A percentile compares a stretch with the other conserved stretches of the same genome.
phyloP scores from a whole-genome alignment of 2,797 vertebrate species.

The Sparidentex hasta region DNA sequence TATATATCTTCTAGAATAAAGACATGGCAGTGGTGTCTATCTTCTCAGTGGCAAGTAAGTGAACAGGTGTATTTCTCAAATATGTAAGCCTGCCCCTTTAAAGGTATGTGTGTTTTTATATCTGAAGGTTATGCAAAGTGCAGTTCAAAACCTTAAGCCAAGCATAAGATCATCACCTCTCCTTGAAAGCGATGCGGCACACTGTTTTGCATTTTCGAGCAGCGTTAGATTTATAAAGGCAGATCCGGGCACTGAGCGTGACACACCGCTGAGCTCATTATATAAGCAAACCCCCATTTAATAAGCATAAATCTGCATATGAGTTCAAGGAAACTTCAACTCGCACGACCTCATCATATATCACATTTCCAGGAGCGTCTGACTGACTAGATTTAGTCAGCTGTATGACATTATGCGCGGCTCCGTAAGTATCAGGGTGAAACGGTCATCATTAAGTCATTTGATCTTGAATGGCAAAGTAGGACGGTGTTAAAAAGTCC shows the following conservation, averaged over 20 bases:
- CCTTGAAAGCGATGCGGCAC: conserved; percentile 28
- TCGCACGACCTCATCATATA: conserved; percentile 57
- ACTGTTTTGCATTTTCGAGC: conserved; percentile 36
- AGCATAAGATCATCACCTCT: conserved; percentile 48
- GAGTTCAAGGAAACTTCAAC: conserved; percentile 32
- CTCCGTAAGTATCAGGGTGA: conserved; percentile 28
- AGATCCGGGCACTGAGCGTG: conserved; percentile 57
- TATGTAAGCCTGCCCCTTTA: neutral
- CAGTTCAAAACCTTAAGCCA: neutral
- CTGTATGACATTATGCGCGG: conserved; percentile 33
- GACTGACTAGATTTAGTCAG: conserved; percentile 34
- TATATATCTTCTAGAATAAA: neutral
- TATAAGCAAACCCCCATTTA: conserved; percentile 42
- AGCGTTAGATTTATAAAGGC: conserved; percentile 57
- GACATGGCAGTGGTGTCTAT: neutral
- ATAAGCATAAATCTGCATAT: conserved; percentile 76
- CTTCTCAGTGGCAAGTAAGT: neutral
- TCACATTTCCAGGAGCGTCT: conserved; percentile 47
- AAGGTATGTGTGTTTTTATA: neutral
- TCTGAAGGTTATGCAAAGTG: neutral
- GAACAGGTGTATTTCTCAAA: neutral
- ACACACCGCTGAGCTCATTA: conserved; percentile 68
- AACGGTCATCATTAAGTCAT: conserved; percentile 29
- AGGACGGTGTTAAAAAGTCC: conserved; percentile 47
- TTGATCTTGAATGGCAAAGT: conserved; percentile 28